A percentile compares a stretch with the other conserved stretches of the same genome.
Evolutionary conservation across 2,888 invertebrate species (phyloP).

Genomic region (Lissonota sp.): DNA sequence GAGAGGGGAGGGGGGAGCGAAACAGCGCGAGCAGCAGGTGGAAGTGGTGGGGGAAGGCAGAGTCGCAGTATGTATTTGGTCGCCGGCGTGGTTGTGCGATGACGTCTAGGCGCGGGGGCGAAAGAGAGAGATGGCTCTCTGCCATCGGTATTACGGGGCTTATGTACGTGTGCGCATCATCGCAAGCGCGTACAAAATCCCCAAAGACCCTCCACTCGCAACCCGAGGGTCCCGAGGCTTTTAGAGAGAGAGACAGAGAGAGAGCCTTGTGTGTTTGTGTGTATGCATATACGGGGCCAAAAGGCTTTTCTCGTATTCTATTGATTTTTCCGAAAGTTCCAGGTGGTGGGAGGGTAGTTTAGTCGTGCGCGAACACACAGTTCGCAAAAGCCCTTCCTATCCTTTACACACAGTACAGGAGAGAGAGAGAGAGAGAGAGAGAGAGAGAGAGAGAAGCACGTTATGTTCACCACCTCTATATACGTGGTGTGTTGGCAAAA

Average conservation of each 20-base stretch:
- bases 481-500: slow-evolving; percentile 64
- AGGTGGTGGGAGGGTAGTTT: slow-evolving; percentile 77
- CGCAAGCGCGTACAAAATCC: slow-evolving; percentile 43
- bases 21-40: slow-evolving; percentile 67
- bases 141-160: slow-evolving; percentile 41
- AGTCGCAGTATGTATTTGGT: slow-evolving; percentile 4
- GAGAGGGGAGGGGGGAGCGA: slow-evolving; percentile 34
- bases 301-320: slow-evolving; percentile 85
- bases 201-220: slow-evolving; percentile 72
- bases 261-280: not conserved
- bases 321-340: slow-evolving; percentile 88
- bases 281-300: slow-evolving; percentile 59
- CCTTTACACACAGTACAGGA: slow-evolving; percentile 51
- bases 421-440: slow-evolving; percentile 61
- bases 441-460: slow-evolving; percentile 32
- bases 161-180: slow-evolving; percentile 50
- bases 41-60: slow-evolving; percentile 58
- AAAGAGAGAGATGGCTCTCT: slow-evolving; percentile 49
- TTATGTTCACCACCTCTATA: not conserved
- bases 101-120: slow-evolving; percentile 31
- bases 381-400: slow-evolving; percentile 50
- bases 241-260: too few species aligned
- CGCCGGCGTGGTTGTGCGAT: not conserved
- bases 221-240: too few species aligned
- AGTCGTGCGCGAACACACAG: slow-evolving; percentile 71